Conservation (phyloP, 2,113 vertebrate genomes). For the Sander vitreus region DNA sequence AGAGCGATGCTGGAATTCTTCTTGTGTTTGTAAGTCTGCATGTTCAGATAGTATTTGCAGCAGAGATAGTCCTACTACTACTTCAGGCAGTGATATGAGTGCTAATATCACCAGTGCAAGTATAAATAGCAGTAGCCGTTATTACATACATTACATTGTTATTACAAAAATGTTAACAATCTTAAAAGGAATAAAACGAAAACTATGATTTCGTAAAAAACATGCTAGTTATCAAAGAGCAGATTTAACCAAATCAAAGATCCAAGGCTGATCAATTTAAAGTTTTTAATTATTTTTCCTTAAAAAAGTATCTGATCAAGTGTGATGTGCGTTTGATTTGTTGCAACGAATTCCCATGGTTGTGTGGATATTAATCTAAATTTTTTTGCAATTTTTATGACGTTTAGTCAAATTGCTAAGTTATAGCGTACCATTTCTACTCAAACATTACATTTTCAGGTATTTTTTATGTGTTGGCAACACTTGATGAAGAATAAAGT, state of each 20-base stretch:
- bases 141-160: not conserved
- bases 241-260: not conserved
- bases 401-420: not conserved
- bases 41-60: not conserved
- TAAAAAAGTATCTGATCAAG: not conserved
- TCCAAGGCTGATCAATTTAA: not conserved
- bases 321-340: not conserved
- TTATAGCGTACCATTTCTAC: not conserved
- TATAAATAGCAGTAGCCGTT: not conserved
- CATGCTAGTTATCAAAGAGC: not conserved
- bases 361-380: not conserved
- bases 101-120: not conserved
- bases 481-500: too few relatives aligned
- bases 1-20: slow-evolving; percentile 4
- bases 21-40: not conserved
- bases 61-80: not conserved
- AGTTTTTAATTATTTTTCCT: not conserved
- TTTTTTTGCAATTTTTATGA: not conserved
- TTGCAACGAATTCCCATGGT: not conserved
- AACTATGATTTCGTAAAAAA: not conserved
- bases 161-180: too few relatives aligned
- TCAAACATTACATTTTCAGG: not conserved
- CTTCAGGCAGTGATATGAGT: not conserved
- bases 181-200: not conserved
- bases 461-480: not conserved